A percentile compares a stretch with the other conserved stretches of the same genome.
Evolutionary conservation across 1,140 invertebrate species (phyloP).

Genomic region (Oryzaephilus surinamensis): DNA sequence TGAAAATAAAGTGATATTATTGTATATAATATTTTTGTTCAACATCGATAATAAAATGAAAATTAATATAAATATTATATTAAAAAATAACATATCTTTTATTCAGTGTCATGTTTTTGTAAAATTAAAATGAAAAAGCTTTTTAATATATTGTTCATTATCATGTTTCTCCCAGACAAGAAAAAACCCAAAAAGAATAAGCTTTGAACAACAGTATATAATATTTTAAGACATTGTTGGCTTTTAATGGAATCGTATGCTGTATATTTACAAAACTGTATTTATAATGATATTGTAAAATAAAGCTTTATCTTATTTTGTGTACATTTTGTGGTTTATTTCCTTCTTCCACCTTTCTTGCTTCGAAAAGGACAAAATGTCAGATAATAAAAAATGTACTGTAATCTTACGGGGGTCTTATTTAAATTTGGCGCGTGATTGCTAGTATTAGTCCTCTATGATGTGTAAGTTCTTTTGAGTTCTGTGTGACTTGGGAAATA

Average conservation of each 20-base stretch:
- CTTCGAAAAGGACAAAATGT: not conserved
- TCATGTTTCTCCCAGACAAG: too few relatives aligned
- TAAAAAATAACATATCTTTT: conserved; percentile 30
- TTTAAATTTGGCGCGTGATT: too few relatives aligned
- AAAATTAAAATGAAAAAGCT: conserved; percentile 14
- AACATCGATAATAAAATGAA: not conserved
- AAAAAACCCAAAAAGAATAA: conserved; percentile 15
- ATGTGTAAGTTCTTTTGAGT: too few relatives aligned
- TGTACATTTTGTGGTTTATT: conserved; percentile 26
- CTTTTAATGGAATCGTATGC: conserved; percentile 32
- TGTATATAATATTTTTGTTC: conserved; percentile 16
- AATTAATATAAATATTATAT: not conserved
- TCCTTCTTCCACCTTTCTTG: conserved; percentile 1
- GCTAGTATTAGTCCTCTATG: too few relatives aligned
- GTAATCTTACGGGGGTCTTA: too few relatives aligned
- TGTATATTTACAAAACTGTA: conserved; percentile 13
- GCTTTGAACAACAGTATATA: conserved; percentile 16
- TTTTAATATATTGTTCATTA: conserved; percentile 8
- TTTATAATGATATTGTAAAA: conserved; percentile 32
- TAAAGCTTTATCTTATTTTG: conserved; percentile 39
- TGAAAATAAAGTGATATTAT: conserved; percentile 1
- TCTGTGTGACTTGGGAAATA: too few relatives aligned
- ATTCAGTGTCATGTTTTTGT: conserved; percentile 23
- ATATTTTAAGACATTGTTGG: conserved; percentile 25
- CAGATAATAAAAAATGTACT: not conserved